A percentile compares a stretch with the other conserved stretches of the same genome.
Conservation (phyloP, 1,140 invertebrate species). For the Drosophila littoralis region DNA sequence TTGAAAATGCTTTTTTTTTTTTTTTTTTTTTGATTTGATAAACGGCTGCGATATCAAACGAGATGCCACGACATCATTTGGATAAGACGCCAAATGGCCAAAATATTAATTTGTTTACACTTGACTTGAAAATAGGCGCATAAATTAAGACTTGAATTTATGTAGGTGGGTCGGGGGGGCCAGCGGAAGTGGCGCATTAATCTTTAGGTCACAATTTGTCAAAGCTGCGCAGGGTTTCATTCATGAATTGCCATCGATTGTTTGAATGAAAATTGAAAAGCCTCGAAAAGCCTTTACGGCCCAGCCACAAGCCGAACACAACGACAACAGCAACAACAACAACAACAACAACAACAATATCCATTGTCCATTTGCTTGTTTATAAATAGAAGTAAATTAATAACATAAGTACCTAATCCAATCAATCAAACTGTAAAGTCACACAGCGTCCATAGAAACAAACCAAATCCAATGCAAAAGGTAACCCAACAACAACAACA, state of each 20-base stretch:
- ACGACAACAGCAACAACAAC: slow-evolving; percentile 16
- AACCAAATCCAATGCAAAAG: slow-evolving; percentile 63
- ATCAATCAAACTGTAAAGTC: slow-evolving; percentile 83
- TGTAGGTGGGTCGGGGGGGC: background rate
- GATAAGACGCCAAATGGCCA: slow-evolving; percentile 32
- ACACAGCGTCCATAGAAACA: slow-evolving; percentile 68
- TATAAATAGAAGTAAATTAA: slow-evolving; percentile 83
- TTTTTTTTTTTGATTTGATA: slow-evolving; percentile 21
- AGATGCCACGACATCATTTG: slow-evolving; percentile 26
- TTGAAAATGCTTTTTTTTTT: slow-evolving; percentile 71
- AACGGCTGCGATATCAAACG: slow-evolving; percentile 34
- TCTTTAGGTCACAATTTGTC: slow-evolving; percentile 71
- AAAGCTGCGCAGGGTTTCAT: slow-evolving; percentile 51
- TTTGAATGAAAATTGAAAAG: slow-evolving; percentile 74
- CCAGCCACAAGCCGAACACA: slow-evolving; percentile 8
- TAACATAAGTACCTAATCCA: slow-evolving; percentile 83
- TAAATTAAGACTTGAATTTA: slow-evolving; percentile 47
- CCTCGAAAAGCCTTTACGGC: slow-evolving; percentile 27
- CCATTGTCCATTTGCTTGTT: slow-evolving; percentile 76
- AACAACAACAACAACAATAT: slow-evolving; percentile 37
- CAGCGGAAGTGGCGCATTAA: slow-evolving; percentile 73
- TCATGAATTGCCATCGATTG: slow-evolving; percentile 54
- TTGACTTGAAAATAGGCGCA: slow-evolving; percentile 40
- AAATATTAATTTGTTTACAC: slow-evolving; percentile 80
- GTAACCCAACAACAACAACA: slow-evolving; percentile 60